Percentiles rank a stretch among this genome's conserved stretches.
Conservation (phyloP, 2,113 vertebrate species). For the Oncorhynchus gorbuscha region DNA sequence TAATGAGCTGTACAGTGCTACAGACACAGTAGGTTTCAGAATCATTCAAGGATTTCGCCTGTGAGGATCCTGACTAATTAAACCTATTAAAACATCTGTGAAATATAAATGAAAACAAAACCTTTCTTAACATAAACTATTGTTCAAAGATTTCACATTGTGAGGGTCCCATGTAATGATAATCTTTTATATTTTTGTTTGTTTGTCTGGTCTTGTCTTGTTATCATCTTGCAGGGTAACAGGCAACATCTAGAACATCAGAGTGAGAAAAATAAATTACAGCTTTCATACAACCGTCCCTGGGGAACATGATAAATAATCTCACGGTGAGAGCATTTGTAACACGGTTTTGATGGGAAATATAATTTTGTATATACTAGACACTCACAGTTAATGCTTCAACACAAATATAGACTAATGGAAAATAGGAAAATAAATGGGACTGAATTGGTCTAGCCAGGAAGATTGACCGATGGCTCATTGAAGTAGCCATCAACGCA, state of each 20-base stretch:
- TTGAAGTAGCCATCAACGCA: too few relatives aligned
- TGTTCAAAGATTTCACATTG: background rate
- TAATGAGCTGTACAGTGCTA: background rate
- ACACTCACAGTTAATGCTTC: too few relatives aligned
- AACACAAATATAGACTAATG: too few relatives aligned
- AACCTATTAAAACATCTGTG: background rate
- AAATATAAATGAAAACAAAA: background rate
- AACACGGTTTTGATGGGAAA: conserved; percentile 10
- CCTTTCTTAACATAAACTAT: background rate
- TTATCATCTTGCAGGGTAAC: conserved; percentile 2
- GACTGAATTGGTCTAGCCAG: too few relatives aligned
- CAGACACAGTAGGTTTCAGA: background rate
- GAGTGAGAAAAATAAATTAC: background rate
- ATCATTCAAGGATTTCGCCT: background rate
- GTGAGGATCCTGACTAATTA: background rate
- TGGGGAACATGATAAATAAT: conserved; percentile 1
- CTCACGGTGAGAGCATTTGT: background rate
- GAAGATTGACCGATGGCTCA: too few relatives aligned
- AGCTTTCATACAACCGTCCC: background rate
- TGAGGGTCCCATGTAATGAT: background rate
- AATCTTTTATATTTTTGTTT: background rate
- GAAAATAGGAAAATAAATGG: background rate
- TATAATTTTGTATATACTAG: conserved; percentile 8
- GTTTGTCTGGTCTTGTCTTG: conserved; percentile 1
- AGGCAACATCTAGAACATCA: conserved; percentile 2